Evolutionary conservation across 2,797 vertebrate species (phyloP).

Genomic region (Falco rusticolus): DNA sequence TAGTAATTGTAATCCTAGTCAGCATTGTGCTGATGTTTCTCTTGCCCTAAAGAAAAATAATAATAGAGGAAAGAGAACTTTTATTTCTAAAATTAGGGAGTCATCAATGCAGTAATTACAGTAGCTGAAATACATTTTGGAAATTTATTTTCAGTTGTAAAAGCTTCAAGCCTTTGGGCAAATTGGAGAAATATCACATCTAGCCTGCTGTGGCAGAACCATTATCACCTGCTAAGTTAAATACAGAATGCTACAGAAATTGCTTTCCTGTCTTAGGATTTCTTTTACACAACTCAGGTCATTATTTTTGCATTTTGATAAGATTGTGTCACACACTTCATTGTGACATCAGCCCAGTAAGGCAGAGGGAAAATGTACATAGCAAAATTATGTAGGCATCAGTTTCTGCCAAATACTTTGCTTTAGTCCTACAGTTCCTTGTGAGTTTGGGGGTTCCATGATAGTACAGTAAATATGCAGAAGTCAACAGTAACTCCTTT

Average conservation of each 20-base stretch:
- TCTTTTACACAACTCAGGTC: not conserved
- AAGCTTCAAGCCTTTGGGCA: not conserved
- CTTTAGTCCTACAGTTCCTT: not conserved
- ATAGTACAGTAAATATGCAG: not conserved
- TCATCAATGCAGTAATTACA: not conserved
- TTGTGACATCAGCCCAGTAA: not conserved
- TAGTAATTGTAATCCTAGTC: not conserved
- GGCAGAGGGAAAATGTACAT: not conserved
- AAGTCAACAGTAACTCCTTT: not conserved
- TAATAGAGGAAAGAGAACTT: not conserved
- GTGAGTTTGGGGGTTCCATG: not conserved
- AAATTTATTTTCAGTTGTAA: not conserved
- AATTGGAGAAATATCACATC: not conserved
- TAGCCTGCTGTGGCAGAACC: not conserved
- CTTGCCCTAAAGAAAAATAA: not conserved
- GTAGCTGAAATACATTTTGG: not conserved
- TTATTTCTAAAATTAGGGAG: not conserved
- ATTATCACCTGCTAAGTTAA: not conserved
- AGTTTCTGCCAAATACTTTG: not conserved
- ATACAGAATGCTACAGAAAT: not conserved
- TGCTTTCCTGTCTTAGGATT: not conserved
- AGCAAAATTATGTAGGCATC: not conserved
- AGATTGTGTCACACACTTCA: not conserved
- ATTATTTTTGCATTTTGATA: constrained; percentile 1
- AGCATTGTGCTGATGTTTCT: not conserved